Evolutionary conservation across 2,797 vertebrate species (phyloP).

Genomic region (Serranus cabrilla): DNA sequence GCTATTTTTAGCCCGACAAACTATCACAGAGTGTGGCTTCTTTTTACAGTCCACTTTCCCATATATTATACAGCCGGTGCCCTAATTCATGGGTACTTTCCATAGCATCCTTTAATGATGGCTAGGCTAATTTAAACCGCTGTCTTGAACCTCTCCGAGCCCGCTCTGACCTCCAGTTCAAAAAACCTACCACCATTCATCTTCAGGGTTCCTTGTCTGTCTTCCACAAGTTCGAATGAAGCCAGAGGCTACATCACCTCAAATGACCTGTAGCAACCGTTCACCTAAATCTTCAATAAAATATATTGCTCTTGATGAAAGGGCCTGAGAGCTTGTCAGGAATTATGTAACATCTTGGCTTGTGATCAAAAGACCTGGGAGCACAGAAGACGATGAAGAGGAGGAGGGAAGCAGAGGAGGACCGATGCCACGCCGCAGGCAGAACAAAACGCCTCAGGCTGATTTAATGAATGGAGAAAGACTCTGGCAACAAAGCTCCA

Average conservation of each 20-base stretch:
- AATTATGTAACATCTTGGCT: conserved; percentile 57
- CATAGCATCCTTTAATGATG: conserved; percentile 46
- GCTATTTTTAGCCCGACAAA: conserved; percentile 71
- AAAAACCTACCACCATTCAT: conserved; percentile 15
- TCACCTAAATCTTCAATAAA: conserved; percentile 51
- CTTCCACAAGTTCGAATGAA: conserved; percentile 21
- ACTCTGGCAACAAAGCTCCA: conserved; percentile 68
- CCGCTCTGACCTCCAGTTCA: conserved; percentile 25
- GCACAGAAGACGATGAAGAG: conserved; percentile 52
- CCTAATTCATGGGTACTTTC: conserved; percentile 46
- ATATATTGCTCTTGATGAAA: conserved; percentile 56
- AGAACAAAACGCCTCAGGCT: conserved; percentile 76
- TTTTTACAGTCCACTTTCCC: conserved; percentile 55
- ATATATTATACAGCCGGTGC: conserved; percentile 45
- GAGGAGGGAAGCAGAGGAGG: conserved; percentile 53
- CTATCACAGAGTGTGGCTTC: conserved; percentile 46
- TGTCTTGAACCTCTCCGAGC: conserved; percentile 27
- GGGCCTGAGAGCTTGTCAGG: conserved; percentile 50
- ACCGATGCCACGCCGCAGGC: conserved; percentile 65
- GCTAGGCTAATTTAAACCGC: conserved; percentile 32
- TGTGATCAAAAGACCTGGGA: conserved; percentile 62
- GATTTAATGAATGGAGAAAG: conserved; percentile 75
- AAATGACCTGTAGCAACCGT: conserved; percentile 40
- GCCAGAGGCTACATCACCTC: conserved; percentile 37
- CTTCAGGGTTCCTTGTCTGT: conserved; percentile 24